Evolutionary conservation across 2,888 invertebrate species (phyloP), one percentile per base, ranked within the genome.

Genomic region (Cylindroiulus punctatus): DNA sequence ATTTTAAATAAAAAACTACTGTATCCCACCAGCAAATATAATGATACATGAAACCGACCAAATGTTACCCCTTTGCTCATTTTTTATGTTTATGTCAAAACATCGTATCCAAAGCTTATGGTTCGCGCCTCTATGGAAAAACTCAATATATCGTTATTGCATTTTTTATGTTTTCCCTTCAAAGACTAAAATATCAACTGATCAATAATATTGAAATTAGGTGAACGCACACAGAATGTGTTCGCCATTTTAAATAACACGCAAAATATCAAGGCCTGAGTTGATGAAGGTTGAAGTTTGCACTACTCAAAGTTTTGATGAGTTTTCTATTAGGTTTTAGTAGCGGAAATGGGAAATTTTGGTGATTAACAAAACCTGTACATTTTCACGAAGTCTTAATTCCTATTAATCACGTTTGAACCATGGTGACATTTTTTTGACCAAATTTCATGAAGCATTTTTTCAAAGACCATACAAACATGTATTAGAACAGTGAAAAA

Each of bases 131-230:
- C 19, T 14, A n/a, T 52, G 30, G 30, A 76, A 76, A 76, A 76
- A 76, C 30, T 30, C 30, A 76, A 76, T 76, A 76, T 30, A 76
- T 76, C 76, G 76, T 76, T 76, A 76, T 76, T 76, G 76, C 26
- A 17, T 76, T 76, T 76, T 76, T 30, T 2, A 76, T 30, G 14
- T 76, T 76, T 76, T 76, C 76, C 4, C 17, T 30, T 76, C 76
- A 76, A 30, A 30, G 12, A 76, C 2, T 26, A 76, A 76, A 30
- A 76, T 65, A 65, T 26, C 65, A 65, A 0, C 65, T 65, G 65
- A 65, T 65, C 65, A 65, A 65, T 76, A 10, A 76, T 76, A 76
- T 76, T 76, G 26, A 76, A 76, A 76, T 76, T 30, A 30, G 65
- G 26, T 26, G 26, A 14, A 12, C 7, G 26, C 22, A 17, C 4